Evolutionary conservation across 30 jellyfish, hydroid and myxozoan genomes (phyloP).

Genomic region (Cassiopea xamachana): DNA sequence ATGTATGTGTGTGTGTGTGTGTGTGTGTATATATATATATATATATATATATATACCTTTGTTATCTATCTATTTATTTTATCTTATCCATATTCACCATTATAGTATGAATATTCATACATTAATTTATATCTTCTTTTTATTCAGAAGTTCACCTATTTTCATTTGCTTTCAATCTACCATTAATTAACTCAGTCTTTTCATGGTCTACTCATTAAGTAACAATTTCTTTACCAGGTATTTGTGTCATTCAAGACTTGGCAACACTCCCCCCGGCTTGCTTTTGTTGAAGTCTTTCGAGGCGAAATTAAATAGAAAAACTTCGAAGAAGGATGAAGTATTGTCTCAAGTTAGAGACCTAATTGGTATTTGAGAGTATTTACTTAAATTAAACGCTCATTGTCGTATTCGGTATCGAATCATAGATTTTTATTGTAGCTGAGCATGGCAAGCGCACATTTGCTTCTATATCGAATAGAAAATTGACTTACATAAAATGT

Average conservation of each 20-base stretch:
- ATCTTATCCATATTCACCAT: too few relatives aligned
- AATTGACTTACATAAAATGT: conserved; percentile 48
- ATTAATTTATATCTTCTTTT: too few relatives aligned
- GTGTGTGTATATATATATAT: too few relatives aligned
- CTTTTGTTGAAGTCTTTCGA: conserved; percentile 61
- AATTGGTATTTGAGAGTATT: conserved; percentile 40
- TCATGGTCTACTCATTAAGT: neutral
- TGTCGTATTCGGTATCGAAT: conserved; percentile 18
- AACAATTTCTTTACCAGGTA: conserved; percentile 4
- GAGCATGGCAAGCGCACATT: conserved; percentile 1
- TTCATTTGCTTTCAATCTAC: too few relatives aligned
- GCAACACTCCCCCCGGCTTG: conserved; percentile 61
- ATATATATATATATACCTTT: too few relatives aligned
- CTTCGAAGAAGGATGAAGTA: conserved; percentile 58
- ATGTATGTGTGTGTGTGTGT: too few relatives aligned
- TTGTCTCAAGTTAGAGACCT: conserved; percentile 72
- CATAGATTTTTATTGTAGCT: conserved; percentile 30
- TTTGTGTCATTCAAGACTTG: conserved; percentile 61
- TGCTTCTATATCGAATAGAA: conserved; percentile 6
- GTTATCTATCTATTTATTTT: too few relatives aligned
- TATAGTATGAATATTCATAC: too few relatives aligned
- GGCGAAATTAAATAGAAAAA: conserved; percentile 66
- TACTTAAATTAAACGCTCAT: conserved; percentile 3
- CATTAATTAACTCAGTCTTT: neutral
- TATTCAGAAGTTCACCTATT: too few relatives aligned